A percentile compares a stretch with the other conserved stretches of the same genome.
phyloP scores from a whole-genome alignment of 1,140 invertebrate genomes.

The Bombus polaris region DNA sequence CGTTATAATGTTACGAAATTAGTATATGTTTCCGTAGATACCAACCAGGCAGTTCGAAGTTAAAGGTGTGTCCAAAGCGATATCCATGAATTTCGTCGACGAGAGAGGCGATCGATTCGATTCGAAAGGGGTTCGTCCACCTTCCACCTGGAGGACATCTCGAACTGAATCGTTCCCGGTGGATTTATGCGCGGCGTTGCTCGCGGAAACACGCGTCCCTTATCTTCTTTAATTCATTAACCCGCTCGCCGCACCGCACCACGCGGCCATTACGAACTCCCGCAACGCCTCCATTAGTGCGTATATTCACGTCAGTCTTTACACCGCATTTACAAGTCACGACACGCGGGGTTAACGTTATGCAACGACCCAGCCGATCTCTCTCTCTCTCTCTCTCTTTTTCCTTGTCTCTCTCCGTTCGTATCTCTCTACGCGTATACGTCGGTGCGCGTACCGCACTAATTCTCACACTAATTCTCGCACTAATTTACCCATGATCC shows the following conservation, averaged over 20 bases:
- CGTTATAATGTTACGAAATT: not conserved
- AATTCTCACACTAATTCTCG: constrained; percentile 67
- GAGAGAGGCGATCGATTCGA: constrained; percentile 7
- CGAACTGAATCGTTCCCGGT: constrained; percentile 14
- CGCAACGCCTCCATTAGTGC: constrained; percentile 49
- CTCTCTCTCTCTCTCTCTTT: not conserved
- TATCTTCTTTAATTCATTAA: constrained; percentile 63
- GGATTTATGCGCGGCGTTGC: constrained; percentile 1
- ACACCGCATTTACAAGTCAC: constrained; percentile 58
- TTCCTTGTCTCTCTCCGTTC: not conserved
- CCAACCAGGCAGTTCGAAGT: no score
- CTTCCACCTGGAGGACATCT: not conserved
- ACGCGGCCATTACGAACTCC: constrained; percentile 9
- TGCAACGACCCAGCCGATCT: constrained; percentile 55
- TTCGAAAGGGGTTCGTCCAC: not conserved
- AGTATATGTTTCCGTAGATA: no score
- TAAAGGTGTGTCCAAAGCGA: not conserved
- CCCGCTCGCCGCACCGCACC: not conserved
- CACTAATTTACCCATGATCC: constrained; percentile 63
- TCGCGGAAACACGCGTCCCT: constrained; percentile 35
- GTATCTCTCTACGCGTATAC: not conserved
- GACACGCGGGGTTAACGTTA: constrained; percentile 61
- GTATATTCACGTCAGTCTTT: constrained; percentile 53
- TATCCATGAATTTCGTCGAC: not conserved
- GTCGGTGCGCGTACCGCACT: constrained; percentile 48